A percentile compares a stretch with the other conserved stretches of the same genome.
Evolutionary conservation across 2,113 vertebrate species (phyloP).

Genomic region (Nesoenas mayeri): DNA sequence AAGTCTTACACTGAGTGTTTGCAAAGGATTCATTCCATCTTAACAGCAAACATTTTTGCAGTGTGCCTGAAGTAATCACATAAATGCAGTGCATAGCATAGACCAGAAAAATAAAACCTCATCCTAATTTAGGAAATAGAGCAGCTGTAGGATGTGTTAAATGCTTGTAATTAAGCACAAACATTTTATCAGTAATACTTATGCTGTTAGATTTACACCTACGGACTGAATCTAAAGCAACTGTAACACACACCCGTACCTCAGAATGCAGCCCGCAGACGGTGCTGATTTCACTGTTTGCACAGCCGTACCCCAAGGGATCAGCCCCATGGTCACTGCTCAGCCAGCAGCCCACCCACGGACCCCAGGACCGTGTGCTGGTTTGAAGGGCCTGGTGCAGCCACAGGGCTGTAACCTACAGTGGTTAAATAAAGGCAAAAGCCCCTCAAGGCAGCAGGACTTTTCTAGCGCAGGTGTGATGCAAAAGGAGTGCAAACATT

Average conservation of each 20-base stretch:
- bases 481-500: background rate
- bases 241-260: rapidly evolving
- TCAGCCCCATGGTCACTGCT: rapidly evolving
- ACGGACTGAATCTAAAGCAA: background rate
- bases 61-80: background rate
- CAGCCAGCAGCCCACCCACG: background rate
- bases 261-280: background rate
- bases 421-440: background rate
- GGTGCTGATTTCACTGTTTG: rapidly evolving
- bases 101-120: background rate
- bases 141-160: background rate
- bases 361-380: rapidly evolving
- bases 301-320: background rate
- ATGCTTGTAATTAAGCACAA: background rate
- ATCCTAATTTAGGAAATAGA: background rate
- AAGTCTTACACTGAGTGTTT: background rate
- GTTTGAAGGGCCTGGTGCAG: background rate
- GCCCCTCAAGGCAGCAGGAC: rapidly evolving
- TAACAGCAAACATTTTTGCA: background rate
- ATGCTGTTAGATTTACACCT: background rate
- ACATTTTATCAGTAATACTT: background rate
- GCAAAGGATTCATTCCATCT: background rate
- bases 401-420: background rate
- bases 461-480: background rate
- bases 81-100: background rate